phyloP scores from a whole-genome alignment of 1,140 invertebrate species.

The Tetramorium parvispinum region DNA sequence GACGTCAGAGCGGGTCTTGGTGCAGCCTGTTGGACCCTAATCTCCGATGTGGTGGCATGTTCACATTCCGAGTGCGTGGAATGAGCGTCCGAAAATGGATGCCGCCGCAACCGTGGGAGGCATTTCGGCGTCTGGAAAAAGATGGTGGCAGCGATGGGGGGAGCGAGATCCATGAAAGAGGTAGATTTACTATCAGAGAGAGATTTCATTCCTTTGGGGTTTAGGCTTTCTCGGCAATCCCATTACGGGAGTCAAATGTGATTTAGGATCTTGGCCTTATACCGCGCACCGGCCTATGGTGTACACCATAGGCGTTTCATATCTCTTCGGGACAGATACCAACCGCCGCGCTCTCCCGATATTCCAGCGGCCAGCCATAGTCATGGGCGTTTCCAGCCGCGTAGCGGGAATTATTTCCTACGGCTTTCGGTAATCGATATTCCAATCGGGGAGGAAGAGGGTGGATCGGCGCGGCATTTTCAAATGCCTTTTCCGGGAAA shows the following conservation, averaged over 20 bases:
- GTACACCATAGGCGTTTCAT: conserved; percentile 78
- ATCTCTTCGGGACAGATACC: conserved; percentile 72
- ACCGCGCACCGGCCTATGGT: conserved; percentile 63
- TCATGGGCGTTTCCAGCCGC: conserved; percentile 73
- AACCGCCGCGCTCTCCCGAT: conserved; percentile 57
- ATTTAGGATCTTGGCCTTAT: conserved; percentile 82
- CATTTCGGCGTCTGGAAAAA: conserved; percentile 63
- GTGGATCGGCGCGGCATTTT: not conserved
- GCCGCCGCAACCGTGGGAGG: conserved; percentile 52
- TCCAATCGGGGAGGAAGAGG: conserved; percentile 17
- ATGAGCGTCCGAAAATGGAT: conserved; percentile 43
- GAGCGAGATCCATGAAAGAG: conserved; percentile 56
- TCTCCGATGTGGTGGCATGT: conserved; percentile 19
- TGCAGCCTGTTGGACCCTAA: conserved; percentile 10
- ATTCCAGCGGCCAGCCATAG: conserved; percentile 50
- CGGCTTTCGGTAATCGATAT: conserved; percentile 56
- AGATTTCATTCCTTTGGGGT: conserved; percentile 75
- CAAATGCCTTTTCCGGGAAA: conserved; percentile 49
- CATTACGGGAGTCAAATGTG: conserved; percentile 83
- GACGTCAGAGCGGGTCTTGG: not conserved
- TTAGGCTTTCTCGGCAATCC: conserved; percentile 78
- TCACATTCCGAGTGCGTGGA: conserved; percentile 56
- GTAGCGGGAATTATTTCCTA: conserved; percentile 71
- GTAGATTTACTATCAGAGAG: conserved; percentile 78
- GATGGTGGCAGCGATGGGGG: conserved; percentile 22